Evolutionary conservation across 2,113 vertebrate genomes (phyloP).

Genomic region (Columbina picui): DNA sequence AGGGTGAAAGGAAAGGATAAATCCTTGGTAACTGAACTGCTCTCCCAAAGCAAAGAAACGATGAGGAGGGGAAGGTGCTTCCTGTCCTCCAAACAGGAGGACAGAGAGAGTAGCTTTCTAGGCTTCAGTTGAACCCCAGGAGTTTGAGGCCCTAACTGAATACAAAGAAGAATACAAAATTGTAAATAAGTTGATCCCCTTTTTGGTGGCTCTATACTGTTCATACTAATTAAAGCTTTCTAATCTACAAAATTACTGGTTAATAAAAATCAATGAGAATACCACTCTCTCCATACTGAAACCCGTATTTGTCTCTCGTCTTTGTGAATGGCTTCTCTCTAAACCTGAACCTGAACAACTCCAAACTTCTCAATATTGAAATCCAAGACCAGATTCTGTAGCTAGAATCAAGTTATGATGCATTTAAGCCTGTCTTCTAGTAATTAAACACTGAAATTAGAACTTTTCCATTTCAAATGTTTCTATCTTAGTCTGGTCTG

Average conservation of each 20-base stretch:
- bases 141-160: neutral
- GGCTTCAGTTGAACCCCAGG: neutral
- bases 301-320: neutral
- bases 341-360: neutral
- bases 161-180: neutral
- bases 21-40: accelerated
- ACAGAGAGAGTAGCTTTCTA: neutral
- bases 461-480: neutral
- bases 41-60: neutral
- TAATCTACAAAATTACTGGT: neutral
- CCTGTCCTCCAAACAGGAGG: neutral
- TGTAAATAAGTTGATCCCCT: neutral
- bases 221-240: neutral
- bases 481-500: neutral
- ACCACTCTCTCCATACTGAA: neutral
- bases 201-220: neutral
- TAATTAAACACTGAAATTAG: neutral
- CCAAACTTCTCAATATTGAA: neutral
- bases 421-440: neutral
- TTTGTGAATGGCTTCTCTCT: neutral
- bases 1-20: neutral
- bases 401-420: neutral
- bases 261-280: neutral
- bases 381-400: neutral
- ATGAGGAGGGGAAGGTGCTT: neutral